Conservation (phyloP, 1,140 invertebrate species). For the Chironomus striatipennis region DNA sequence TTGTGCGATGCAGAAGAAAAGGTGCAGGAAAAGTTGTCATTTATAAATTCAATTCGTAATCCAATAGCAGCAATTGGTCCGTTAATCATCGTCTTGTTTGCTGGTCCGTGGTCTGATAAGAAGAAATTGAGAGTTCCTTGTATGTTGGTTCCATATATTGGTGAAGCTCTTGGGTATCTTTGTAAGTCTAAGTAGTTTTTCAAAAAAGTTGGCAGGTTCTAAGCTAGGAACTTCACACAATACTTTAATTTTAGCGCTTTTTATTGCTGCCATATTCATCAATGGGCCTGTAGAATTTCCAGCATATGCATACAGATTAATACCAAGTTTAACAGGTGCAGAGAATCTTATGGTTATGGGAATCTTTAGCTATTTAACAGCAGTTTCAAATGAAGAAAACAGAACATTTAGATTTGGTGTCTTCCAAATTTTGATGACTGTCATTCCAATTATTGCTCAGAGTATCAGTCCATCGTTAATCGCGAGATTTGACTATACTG, state of each 20-base stretch:
- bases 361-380: conserved; percentile 52
- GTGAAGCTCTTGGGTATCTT: conserved; percentile 40
- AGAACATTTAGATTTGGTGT: conserved; percentile 46
- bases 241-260: too few relatives aligned
- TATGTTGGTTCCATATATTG: conserved; percentile 50
- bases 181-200: conserved; percentile 28
- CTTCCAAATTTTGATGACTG: conserved; percentile 37
- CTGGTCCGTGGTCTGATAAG: conserved; percentile 56
- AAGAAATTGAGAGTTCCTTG: conserved; percentile 55
- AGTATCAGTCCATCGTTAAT: conserved; percentile 31
- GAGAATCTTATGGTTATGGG: conserved; percentile 53
- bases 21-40: conserved; percentile 44
- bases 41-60: conserved; percentile 43
- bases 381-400: conserved; percentile 48
- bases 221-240: too few relatives aligned
- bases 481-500: not conserved
- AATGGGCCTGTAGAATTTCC: conserved; percentile 46
- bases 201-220: too few relatives aligned
- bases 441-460: conserved; percentile 34
- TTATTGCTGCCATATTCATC: conserved; percentile 33
- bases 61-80: conserved; percentile 44
- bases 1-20: conserved; percentile 39
- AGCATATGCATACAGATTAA: conserved; percentile 46
- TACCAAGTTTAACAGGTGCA: conserved; percentile 46
- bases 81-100: conserved; percentile 49